A percentile compares a stretch with the other conserved stretches of the same genome.
Conservation (phyloP, 2,888 invertebrate species). For the Axea sp. region DNA sequence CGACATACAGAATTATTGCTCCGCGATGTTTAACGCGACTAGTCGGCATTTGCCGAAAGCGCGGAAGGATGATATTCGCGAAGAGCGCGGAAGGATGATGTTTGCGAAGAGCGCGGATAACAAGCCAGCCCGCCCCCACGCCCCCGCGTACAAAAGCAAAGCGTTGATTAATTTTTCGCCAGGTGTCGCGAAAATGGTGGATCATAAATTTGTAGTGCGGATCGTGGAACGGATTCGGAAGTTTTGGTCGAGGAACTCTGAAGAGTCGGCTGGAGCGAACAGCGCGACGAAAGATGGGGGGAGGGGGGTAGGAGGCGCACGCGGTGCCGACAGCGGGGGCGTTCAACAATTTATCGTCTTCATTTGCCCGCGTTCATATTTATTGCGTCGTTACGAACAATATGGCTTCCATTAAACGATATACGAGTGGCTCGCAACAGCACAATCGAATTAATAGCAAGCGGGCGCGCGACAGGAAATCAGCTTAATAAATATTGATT, state of each 20-base stretch:
- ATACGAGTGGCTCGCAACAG: conserved; percentile 68
- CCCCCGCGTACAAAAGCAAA: too few species aligned
- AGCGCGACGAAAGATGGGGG: neutral
- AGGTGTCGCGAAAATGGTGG: neutral
- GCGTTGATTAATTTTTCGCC: too few species aligned
- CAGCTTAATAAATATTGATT: conserved; percentile 78
- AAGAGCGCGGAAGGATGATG: too few species aligned
- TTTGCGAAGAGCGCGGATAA: too few species aligned
- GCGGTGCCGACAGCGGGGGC: conserved; percentile 74
- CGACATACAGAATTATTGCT: conserved; percentile 11
- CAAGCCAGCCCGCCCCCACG: too few species aligned
- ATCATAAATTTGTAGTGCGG: conserved; percentile 13
- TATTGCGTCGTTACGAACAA: conserved; percentile 77
- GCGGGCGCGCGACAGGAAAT: conserved; percentile 69
- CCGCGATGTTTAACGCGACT: conserved; percentile 16
- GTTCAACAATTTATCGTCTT: conserved; percentile 77
- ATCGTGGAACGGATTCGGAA: conserved; percentile 20
- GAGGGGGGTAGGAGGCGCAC: conserved; percentile 31
- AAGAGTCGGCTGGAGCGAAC: neutral
- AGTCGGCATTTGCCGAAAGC: conserved; percentile 28
- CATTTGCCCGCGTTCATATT: conserved; percentile 77
- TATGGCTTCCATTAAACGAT: conserved; percentile 76
- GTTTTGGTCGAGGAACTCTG: neutral
- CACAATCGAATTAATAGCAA: conserved; percentile 72
- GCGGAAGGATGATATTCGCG: too few species aligned